Evolutionary conservation across 2,113 vertebrate genomes (phyloP), one percentile per base, ranked within the genome.

Genomic region (Tympanuchus pallidicinctus): DNA sequence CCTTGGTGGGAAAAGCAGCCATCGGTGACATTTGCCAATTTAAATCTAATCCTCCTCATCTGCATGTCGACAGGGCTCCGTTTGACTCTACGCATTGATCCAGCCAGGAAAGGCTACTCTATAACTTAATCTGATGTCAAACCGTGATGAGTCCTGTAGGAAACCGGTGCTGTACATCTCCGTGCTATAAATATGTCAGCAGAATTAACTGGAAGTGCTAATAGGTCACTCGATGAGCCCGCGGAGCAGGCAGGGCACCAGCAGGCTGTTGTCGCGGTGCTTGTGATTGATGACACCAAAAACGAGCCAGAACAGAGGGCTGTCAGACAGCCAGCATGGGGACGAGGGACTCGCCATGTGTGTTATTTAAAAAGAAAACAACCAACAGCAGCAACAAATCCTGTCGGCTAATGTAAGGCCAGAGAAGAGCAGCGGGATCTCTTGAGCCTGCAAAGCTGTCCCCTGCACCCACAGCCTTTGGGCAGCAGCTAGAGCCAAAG

Each of bases 121-220:
- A 57, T 94, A 96, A 93, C 94, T 96, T 94, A 89, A 96, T 94
- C 91, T 89, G 93, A 95, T 97, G 95, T 95, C 96, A 97, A 93
- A 75, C 38, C 8, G 2, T 69, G 80, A 86, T 56, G 88, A 63
- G 91, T 96, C 93, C 94, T 95, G 92, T 75, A 96, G 94, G 95
- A 97, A 96, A 95, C 94, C 34, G 61, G 81, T 7, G 89, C 80
- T 78, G 92, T 93, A 94, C 91, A 97, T 97, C 92, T 96, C 82
- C 7, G 22, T 56, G 94, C 96, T 95, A 93, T 96, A 97, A 97
- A 95, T 88, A 96, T 94, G 97, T 97, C 97, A 96, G 86, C 88
- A 96, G 95, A 96, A 97, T 97, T 96, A 97, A 97, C 96, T 97
- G 96, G 80, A 95, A 96, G 86, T 88, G 84, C 96, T 96, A 96